Evolutionary conservation across 2,888 invertebrate species (phyloP).

Genomic region (Galerucella pusilla): DNA sequence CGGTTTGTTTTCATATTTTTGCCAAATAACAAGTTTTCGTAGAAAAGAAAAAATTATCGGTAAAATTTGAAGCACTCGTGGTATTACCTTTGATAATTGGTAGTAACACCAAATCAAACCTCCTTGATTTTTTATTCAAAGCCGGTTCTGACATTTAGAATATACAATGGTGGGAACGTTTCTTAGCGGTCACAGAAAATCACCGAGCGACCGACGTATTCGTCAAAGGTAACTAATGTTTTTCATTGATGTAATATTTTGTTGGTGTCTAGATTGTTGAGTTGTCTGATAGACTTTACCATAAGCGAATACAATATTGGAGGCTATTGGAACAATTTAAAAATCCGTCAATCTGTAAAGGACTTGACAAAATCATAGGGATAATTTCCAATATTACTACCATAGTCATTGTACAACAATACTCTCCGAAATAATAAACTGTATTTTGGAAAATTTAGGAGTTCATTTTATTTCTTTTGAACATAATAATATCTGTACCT

Average conservation of each 20-base stretch:
- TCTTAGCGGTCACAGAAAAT: conserved; percentile 26
- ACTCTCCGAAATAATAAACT: too few species aligned
- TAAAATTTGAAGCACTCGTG: too few species aligned
- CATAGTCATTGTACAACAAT: too few species aligned
- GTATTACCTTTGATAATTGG: too few species aligned
- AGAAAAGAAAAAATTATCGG: too few species aligned
- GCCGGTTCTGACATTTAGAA: conserved; percentile 9
- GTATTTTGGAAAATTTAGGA: too few species aligned
- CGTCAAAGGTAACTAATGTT: conserved; percentile 40
- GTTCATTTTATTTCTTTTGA: too few species aligned
- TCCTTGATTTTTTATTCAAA: background rate
- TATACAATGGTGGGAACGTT: conserved; percentile 37
- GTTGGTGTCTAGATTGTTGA: conserved; percentile 28
- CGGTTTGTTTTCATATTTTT: too few species aligned
- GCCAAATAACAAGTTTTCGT: too few species aligned
- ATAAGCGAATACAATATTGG: conserved; percentile 3
- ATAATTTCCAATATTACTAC: too few species aligned
- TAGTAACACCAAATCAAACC: too few species aligned
- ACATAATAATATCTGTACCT: too few species aligned
- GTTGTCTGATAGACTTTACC: conserved; percentile 20
- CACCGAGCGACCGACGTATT: conserved; percentile 36
- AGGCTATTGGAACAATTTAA: background rate
- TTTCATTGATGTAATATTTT: conserved; percentile 43
- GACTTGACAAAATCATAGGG: background rate
- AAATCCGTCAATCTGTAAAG: background rate